Percentiles rank a stretch among this genome's conserved stretches.
Conservation (phyloP, 2,888 invertebrate species). For the Cosmorhoe ocellata region DNA sequence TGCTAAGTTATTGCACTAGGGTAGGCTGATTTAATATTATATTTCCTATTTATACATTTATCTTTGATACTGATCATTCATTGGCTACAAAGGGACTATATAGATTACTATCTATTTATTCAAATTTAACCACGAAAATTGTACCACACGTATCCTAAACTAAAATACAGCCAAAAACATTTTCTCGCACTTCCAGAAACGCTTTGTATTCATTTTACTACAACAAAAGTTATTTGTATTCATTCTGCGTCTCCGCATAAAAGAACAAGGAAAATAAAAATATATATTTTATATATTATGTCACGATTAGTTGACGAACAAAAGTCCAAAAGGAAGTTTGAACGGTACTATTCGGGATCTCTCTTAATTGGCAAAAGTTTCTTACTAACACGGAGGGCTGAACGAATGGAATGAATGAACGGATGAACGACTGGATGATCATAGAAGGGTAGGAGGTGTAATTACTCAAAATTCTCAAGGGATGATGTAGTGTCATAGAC, state of each 20-base stretch:
- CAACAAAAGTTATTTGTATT: constrained; percentile 36
- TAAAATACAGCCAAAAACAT: constrained; percentile 19
- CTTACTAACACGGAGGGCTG: constrained; percentile 46
- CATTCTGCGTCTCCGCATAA: constrained; percentile 34
- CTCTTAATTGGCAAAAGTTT: constrained; percentile 60
- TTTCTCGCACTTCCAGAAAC: constrained; percentile 22
- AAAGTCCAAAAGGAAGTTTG: constrained; percentile 52
- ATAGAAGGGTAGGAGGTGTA: constrained; percentile 51
- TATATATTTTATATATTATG: constrained; percentile 46
- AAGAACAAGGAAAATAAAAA: constrained; percentile 38
- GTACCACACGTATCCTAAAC: constrained; percentile 17
- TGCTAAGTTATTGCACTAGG: constrained; percentile 26
- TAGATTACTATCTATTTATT: constrained; percentile 5
- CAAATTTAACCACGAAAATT: constrained; percentile 5
- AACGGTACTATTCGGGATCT: constrained; percentile 50
- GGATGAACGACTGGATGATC: constrained; percentile 59
- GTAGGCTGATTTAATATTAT: constrained; percentile 1
- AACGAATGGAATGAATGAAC: constrained; percentile 44
- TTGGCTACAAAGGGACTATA: background rate
- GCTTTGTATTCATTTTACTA: constrained; percentile 33
- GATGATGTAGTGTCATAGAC: constrained; percentile 37
- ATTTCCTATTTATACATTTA: too few relatives aligned
- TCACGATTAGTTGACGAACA: constrained; percentile 56
- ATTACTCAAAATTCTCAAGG: constrained; percentile 60
- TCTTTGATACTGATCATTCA: background rate